Conservation (phyloP, 2,113 vertebrate genomes). For the chimpanzee (Pan troglodytes) region NHGRI_mPanTro3-v2.1_pri NC_072420.2:45877001-45877500, state of each 20-base stretch:
- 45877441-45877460: fast-evolving
- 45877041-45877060: constrained; percentile 45
- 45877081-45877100: neutral
- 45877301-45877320: neutral
- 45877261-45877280: neutral
- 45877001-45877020: constrained; percentile 62
- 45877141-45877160: fast-evolving
- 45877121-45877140: neutral
- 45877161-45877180: neutral
- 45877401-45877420: no score
- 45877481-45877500: fast-evolving
- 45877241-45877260: neutral
- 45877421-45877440: no score
- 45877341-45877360: neutral
- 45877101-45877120: neutral
- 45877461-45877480: fast-evolving
- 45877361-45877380: fast-evolving
- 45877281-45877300: neutral
- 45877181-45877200: no score
- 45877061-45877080: neutral
- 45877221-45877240: neutral
- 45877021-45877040: constrained; percentile 61
- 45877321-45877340: neutral
- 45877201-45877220: neutral
- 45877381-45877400: no score